A percentile compares a stretch with the other conserved stretches of the same genome.
Conservation (phyloP, 2,797 vertebrate species). For the Muscicapa striata region DNA sequence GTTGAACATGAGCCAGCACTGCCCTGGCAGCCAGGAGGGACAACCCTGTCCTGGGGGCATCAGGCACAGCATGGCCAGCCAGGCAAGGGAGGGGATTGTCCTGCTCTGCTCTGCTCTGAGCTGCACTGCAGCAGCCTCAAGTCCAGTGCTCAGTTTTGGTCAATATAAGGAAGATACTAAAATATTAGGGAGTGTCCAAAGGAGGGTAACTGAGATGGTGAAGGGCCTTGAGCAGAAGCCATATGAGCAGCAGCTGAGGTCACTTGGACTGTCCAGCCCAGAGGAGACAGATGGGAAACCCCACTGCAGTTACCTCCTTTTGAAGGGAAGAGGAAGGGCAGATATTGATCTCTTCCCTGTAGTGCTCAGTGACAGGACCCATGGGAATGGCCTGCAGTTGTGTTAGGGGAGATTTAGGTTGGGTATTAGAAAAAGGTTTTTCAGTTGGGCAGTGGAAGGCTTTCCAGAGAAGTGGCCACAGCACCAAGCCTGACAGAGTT, state of each 20-base stretch:
- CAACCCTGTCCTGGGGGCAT: fast-evolving
- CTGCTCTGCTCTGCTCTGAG: fast-evolving
- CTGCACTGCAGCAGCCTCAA: fast-evolving
- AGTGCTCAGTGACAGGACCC: neutral
- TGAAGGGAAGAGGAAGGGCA: neutral
- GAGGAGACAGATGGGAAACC: neutral
- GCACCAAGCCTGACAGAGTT: neutral
- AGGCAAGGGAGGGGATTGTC: neutral
- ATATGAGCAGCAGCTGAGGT: neutral
- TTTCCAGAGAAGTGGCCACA: neutral
- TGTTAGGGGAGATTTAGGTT: neutral
- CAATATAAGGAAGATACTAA: neutral
- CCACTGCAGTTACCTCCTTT: neutral
- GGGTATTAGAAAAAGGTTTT: neutral
- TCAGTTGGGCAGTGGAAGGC: fast-evolving
- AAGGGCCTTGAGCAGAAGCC: neutral
- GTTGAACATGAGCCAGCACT: neutral
- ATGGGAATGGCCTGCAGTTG: neutral
- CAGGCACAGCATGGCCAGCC: neutral
- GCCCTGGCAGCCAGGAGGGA: neutral
- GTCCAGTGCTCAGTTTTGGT: neutral
- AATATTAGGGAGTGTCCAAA: neutral
- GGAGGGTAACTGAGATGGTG: neutral
- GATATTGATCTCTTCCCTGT: too few species aligned
- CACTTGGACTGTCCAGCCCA: neutral